Conservation (phyloP, 2,797 vertebrate species). For the Dipus sagitta region DNA sequence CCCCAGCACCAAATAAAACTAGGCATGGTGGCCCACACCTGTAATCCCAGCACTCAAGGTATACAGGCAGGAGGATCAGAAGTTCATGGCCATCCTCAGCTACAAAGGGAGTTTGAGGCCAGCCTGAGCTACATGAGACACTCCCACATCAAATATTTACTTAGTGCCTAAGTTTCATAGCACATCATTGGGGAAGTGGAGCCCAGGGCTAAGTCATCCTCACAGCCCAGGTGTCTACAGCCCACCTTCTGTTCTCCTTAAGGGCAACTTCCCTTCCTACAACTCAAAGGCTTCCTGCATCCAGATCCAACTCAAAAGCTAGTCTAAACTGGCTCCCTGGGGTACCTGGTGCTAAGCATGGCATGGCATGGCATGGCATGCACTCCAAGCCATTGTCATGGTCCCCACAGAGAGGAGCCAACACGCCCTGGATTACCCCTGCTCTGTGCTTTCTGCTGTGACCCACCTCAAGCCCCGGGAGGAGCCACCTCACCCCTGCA, state of each 20-base stretch:
- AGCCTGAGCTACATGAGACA: too few relatives aligned
- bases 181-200: not conserved
- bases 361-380: accelerated
- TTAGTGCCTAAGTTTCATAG: not conserved
- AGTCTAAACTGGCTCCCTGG: not conserved
- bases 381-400: accelerated
- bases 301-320: too few relatives aligned
- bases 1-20: too few relatives aligned
- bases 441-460: not conserved
- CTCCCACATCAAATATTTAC: too few relatives aligned
- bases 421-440: accelerated
- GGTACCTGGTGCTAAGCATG: too few relatives aligned
- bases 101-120: too few relatives aligned
- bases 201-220: not conserved
- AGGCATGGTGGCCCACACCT: too few relatives aligned
- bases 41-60: too few relatives aligned
- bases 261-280: not conserved
- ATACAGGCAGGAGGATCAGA: too few relatives aligned
- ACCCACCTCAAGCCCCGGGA: not conserved
- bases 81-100: too few relatives aligned
- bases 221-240: not conserved
- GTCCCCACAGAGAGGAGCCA: accelerated
- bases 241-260: not conserved
- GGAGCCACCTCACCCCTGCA: not conserved
- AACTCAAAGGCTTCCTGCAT: not conserved